phyloP scores from a whole-genome alignment of 1,140 invertebrate species.

The Nymphalis io region DNA sequence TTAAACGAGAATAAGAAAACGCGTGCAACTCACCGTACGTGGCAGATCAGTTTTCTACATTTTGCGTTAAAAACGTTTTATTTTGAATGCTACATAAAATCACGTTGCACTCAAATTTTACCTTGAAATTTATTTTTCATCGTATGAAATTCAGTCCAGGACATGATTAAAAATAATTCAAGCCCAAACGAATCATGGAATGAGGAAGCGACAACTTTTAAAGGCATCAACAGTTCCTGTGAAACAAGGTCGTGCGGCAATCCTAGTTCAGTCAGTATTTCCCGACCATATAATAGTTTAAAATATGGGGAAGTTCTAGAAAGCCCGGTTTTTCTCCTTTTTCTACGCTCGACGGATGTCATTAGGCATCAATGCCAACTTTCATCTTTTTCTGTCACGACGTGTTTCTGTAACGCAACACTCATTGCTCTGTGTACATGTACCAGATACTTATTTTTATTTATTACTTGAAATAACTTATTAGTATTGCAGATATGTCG shows the following conservation, averaged over 20 bases:
- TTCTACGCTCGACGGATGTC: constrained; percentile 36
- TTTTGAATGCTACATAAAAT: no score
- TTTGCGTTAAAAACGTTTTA: no score
- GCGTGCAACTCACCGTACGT: no score
- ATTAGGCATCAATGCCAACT: constrained; percentile 31
- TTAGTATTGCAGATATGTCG: neutral
- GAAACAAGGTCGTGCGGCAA: constrained; percentile 1
- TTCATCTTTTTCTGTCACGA: constrained; percentile 30
- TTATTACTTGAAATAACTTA: constrained; percentile 3
- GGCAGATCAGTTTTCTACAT: no score
- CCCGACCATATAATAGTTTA: constrained; percentile 18
- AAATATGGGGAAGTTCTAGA: constrained; percentile 32
- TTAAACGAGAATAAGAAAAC: no score
- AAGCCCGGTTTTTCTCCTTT: constrained; percentile 43
- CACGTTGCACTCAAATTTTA: no score
- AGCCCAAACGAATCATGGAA: neutral
- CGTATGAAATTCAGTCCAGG: no score
- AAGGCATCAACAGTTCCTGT: neutral
- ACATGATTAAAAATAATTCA: neutral
- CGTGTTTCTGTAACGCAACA: constrained; percentile 14
- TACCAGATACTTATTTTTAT: constrained; percentile 8
- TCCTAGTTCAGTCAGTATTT: constrained; percentile 11
- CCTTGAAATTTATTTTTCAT: no score
- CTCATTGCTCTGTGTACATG: constrained; percentile 10
- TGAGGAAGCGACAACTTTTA: neutral